Conservation (phyloP, 2,888 invertebrate genomes). For the Embidobia sp. region DNA sequence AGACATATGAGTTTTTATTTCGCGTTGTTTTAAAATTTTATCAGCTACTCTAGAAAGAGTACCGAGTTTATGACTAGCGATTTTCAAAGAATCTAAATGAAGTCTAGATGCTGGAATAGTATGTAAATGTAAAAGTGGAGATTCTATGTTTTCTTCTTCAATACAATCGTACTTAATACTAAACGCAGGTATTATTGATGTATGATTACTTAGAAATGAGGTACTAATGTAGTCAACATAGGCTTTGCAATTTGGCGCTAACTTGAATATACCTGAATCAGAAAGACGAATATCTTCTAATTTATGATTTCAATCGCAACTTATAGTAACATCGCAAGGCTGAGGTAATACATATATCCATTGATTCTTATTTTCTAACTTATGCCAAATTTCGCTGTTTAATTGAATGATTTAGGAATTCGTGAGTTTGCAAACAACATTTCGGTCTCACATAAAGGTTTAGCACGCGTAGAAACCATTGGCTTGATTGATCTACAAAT, state of each 20-base stretch:
- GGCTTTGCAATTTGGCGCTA: not conserved
- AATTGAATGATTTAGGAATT: not conserved
- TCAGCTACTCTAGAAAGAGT: not conserved
- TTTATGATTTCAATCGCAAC: not conserved
- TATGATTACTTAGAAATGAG: not conserved
- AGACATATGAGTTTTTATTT: not conserved
- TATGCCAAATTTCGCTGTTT: no score
- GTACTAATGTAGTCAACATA: not conserved
- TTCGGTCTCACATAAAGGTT: constrained; percentile 11
- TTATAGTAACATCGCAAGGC: not conserved
- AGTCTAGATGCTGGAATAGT: not conserved
- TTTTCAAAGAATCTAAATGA: not conserved
- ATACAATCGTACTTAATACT: not conserved
- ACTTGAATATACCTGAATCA: not conserved
- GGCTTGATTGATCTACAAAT: not conserved
- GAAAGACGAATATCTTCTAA: not conserved
- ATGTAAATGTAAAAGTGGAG: not conserved
- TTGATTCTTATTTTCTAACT: no score
- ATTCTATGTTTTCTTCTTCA: not conserved
- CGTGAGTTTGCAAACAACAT: not conserved
- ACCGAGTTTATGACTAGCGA: not conserved
- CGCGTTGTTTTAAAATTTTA: not conserved
- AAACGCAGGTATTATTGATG: not conserved
- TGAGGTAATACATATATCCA: constrained; percentile 4
- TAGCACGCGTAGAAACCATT: not conserved